Evolutionary conservation across 2,113 vertebrate genomes (phyloP).

Genomic region (Pyxicephalus adspersus): DNA sequence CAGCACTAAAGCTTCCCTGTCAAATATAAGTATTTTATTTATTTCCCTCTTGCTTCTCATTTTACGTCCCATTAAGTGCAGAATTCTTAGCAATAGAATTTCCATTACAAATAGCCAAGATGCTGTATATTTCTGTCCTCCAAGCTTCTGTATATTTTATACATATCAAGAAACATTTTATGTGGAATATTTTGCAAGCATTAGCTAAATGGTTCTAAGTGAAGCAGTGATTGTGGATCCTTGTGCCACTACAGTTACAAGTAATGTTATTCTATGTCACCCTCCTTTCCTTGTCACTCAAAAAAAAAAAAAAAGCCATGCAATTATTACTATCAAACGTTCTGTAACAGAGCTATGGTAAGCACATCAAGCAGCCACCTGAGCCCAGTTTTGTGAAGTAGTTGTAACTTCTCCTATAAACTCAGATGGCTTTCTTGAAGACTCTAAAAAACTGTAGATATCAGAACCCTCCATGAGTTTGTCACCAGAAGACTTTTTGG

Average conservation of each 20-base stretch:
- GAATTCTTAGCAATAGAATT: constrained; percentile 2
- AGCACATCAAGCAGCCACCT: constrained; percentile 79
- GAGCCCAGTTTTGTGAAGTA: constrained; percentile 77
- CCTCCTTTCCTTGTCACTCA: not conserved
- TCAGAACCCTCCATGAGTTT: constrained; percentile 79
- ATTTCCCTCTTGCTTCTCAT: constrained; percentile 9
- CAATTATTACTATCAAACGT: not conserved
- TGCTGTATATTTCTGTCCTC: not conserved
- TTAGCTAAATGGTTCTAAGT: constrained; percentile 32
- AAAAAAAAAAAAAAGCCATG: not conserved
- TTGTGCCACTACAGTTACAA: not conserved
- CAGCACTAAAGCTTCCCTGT: constrained; percentile 15
- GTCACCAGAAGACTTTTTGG: constrained; percentile 78
- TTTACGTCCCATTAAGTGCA: constrained; percentile 35
- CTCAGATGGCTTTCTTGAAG: constrained; percentile 80
- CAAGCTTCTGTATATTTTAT: not conserved
- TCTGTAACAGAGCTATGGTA: not conserved
- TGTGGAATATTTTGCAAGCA: constrained; percentile 15
- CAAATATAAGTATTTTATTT: constrained; percentile 31
- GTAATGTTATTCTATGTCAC: not conserved
- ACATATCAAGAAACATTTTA: constrained; percentile 16
- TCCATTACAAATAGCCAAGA: constrained; percentile 27
- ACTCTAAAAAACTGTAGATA: constrained; percentile 83
- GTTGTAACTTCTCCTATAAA: constrained; percentile 87
- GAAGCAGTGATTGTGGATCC: constrained; percentile 15